These are phyloP conservation scores for Oriolus oriolus DNA, from an alignment of 2,113 vertebrate genomes.

Conservation along the genomic window DNA sequence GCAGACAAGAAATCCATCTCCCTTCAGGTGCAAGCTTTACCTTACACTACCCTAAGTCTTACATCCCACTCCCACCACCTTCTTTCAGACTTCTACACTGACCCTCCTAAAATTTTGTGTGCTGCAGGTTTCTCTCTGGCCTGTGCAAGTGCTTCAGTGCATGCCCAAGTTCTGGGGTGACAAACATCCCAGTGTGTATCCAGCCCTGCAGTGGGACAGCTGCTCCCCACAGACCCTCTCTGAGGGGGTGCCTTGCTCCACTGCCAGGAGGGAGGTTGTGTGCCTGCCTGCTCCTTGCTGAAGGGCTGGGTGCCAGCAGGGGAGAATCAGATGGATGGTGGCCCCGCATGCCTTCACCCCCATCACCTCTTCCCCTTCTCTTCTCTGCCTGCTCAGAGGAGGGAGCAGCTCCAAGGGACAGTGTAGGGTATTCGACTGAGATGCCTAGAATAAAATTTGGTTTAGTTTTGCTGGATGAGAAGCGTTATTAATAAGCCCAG, in stretches of 20 bases:
- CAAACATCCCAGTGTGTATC: background rate
- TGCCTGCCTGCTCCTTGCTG: background rate
- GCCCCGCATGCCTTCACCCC: accelerated
- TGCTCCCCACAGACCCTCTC: background rate
- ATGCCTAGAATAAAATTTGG: background rate
- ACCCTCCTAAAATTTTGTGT: background rate
- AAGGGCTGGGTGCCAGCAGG: background rate
- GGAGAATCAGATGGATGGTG: background rate
- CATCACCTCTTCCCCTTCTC: background rate
- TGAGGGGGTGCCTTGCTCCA: accelerated
- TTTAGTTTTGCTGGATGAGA: background rate
- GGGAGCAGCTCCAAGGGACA: background rate
- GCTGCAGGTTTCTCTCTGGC: background rate
- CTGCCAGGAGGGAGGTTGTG: background rate
- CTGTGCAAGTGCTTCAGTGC: background rate
- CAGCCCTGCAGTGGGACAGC: accelerated
- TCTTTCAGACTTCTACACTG: background rate
- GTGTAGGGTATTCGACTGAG: background rate
- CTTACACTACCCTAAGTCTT: background rate
- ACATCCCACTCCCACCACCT: accelerated
- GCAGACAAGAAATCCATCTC: background rate
- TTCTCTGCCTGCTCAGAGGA: background rate
- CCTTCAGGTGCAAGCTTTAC: background rate
- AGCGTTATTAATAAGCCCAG: background rate
- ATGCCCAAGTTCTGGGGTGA: background rate